Base-by-base conservation (phyloP, 92 coral and sea anemone species). In the Epizoanthus scotinus region DNA sequence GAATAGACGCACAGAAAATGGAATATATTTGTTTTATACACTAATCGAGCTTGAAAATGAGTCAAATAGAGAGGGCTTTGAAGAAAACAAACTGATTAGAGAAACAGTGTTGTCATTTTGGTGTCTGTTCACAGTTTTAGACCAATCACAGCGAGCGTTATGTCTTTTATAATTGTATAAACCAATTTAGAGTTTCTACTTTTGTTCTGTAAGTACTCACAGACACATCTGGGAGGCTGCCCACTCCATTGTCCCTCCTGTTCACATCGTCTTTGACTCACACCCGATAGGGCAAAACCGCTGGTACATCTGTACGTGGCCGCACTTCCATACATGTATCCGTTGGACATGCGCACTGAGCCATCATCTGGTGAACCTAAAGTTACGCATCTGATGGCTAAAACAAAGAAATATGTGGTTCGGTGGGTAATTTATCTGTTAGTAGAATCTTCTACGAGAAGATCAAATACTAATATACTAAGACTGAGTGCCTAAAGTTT, bases 161-260 rank as follows among this genome's bases (percentile, higher is more conserved):
- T n/a, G n/a, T n/a, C n/a, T n/a, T n/a, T n/a, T n/a, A n/a, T n/a
- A n/a, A n/a, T n/a, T n/a, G n/a, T n/a, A n/a, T n/a, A n/a, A n/a
- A 9, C 27, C 24, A 70, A 42, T 18, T 25, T 5, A 42, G 31
- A 17, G 54, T 34, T 34, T 25, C 49, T 6, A 12, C 5, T 42
- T 70, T 70, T 19, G 24, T 70, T n/a, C 15, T 18, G 40, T 70
- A 19, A 17, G 54, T 71, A 95, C 98, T 89, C 83, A 95, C 98
- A 95, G 54, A 93, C 91, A 73, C 98, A 95, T 79, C 97, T 77
- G 12, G 98, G 98, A 22, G 94, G 98, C 5, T 81, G 68, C 20
- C 84, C 86, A 67, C 90, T 83, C 98, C 98, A 95, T 54, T 69
- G 70, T 1, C 98, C 91, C 27, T 81, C 85, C 80, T 83, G 87